phyloP scores from a whole-genome alignment of 1,140 invertebrate genomes.

The Macrotrachela quadricornifera region DNA sequence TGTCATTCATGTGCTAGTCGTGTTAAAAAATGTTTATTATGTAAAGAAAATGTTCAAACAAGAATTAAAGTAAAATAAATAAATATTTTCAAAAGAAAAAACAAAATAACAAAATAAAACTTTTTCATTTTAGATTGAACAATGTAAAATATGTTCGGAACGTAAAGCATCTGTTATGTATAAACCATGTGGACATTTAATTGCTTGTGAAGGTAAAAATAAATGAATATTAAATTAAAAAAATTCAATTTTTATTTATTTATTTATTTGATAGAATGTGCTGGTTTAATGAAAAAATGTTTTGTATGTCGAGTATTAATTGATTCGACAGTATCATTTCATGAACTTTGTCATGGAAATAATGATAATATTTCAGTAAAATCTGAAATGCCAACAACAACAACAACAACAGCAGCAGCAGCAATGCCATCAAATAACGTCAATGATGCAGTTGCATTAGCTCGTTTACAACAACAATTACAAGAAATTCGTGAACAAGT shows the following conservation, averaged over 20 bases:
- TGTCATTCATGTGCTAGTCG: constrained; percentile 68
- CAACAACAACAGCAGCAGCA: constrained; percentile 17
- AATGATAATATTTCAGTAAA: not conserved
- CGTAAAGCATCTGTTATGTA: constrained; percentile 70
- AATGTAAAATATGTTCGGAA: constrained; percentile 83
- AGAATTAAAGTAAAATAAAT: constrained; percentile 46
- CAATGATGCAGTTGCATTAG: constrained; percentile 54
- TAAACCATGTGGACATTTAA: constrained; percentile 79
- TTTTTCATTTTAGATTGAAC: constrained; percentile 51
- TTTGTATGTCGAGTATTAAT: constrained; percentile 71
- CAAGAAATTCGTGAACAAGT: constrained; percentile 94
- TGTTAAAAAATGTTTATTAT: constrained; percentile 84
- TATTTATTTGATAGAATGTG: constrained; percentile 40
- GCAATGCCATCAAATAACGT: constrained; percentile 34
- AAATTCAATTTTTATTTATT: not conserved
- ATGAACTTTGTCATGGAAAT: constrained; percentile 38
- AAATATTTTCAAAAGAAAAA: no score
- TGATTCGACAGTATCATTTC: constrained; percentile 38
- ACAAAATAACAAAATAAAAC: no score
- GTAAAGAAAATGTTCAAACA: constrained; percentile 53
- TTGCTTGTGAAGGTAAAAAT: constrained; percentile 50
- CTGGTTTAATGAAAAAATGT: constrained; percentile 83
- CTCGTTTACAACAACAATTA: constrained; percentile 62
- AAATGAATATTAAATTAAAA: not conserved
- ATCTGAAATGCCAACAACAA: constrained; percentile 5